Conservation (phyloP, 2,797 vertebrate species). For the Serranus cabrilla region DNA sequence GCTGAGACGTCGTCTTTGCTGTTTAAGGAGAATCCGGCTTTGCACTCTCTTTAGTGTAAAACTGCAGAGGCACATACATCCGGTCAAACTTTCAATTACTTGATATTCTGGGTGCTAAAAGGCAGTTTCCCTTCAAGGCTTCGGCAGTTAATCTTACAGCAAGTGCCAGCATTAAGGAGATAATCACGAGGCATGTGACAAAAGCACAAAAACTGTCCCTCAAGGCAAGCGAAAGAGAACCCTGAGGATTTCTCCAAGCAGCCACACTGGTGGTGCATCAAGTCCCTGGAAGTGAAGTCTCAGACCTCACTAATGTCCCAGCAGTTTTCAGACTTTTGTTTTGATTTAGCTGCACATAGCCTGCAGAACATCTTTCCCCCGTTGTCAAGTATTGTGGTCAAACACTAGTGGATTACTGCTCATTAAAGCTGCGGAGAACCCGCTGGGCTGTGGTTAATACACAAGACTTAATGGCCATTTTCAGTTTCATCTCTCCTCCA, state of each 20-base stretch:
- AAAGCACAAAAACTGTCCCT: constrained; percentile 65
- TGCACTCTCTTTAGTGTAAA: constrained; percentile 64
- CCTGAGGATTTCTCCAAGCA: constrained; percentile 54
- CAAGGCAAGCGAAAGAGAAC: constrained; percentile 38
- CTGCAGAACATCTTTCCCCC: constrained; percentile 38
- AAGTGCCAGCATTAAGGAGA: constrained; percentile 74
- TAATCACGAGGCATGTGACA: constrained; percentile 74
- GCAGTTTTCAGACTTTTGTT: constrained; percentile 42
- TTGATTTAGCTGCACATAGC: constrained; percentile 40
- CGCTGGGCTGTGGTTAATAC: constrained; percentile 61
- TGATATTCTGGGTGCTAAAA: constrained; percentile 76
- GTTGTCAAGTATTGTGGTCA: constrained; percentile 50
- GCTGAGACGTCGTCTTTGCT: constrained; percentile 64
- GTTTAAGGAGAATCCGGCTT: constrained; percentile 73
- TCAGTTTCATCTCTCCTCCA: constrained; percentile 63
- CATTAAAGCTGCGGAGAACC: constrained; percentile 70
- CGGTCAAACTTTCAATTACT: constrained; percentile 80
- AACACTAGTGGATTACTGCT: constrained; percentile 69
- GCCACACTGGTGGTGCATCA: constrained; percentile 29
- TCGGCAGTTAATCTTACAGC: constrained; percentile 73
- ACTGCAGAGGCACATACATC: constrained; percentile 77
- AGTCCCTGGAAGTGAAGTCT: constrained; percentile 33
- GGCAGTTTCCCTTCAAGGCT: constrained; percentile 69
- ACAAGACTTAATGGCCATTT: constrained; percentile 66
- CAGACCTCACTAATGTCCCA: constrained; percentile 8